Evolutionary conservation across 1,140 invertebrate genomes (phyloP).

Genomic region (Drosophila ambigua): DNA sequence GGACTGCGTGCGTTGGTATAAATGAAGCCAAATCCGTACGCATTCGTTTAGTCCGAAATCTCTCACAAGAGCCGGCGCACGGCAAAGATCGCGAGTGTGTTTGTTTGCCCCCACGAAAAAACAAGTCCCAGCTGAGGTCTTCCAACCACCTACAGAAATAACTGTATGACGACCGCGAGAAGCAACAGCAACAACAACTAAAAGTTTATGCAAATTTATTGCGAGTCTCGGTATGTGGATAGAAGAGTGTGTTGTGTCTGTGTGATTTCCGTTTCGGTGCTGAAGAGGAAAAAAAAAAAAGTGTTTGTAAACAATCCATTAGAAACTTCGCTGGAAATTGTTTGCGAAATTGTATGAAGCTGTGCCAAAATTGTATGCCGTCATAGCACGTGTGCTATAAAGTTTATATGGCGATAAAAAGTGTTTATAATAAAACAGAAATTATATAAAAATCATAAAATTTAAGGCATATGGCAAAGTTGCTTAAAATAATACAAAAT

Average conservation of each 20-base stretch:
- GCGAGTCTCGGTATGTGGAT: conserved; percentile 21
- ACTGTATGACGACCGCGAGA: conserved; percentile 25
- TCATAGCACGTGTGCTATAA: conserved; percentile 3
- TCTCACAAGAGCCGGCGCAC: conserved; percentile 47
- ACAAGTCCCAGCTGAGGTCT: conserved; percentile 7
- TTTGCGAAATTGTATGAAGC: conserved; percentile 31
- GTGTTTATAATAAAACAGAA: conserved; percentile 3
- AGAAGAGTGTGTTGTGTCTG: conserved; percentile 6
- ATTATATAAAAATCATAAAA: background rate
- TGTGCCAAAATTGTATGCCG: conserved; percentile 13
- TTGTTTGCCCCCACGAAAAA: conserved; percentile 17
- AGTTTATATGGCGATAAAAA: conserved; percentile 14
- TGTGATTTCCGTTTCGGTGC: conserved; percentile 54
- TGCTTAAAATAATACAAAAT: background rate
- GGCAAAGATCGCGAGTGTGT: conserved; percentile 41
- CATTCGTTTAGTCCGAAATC: conserved; percentile 75
- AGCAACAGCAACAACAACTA: conserved; percentile 25
- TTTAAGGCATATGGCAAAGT: background rate
- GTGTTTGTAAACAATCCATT: conserved; percentile 62
- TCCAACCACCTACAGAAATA: conserved; percentile 35
- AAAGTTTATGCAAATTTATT: conserved; percentile 57
- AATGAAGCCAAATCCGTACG: conserved; percentile 70
- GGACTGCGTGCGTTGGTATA: conserved; percentile 68
- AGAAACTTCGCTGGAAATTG: conserved; percentile 19
- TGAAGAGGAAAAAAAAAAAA: conserved; percentile 1